Evolutionary conservation across 2,888 invertebrate species (phyloP).

Genomic region (Drosophila austrosaltans): DNA sequence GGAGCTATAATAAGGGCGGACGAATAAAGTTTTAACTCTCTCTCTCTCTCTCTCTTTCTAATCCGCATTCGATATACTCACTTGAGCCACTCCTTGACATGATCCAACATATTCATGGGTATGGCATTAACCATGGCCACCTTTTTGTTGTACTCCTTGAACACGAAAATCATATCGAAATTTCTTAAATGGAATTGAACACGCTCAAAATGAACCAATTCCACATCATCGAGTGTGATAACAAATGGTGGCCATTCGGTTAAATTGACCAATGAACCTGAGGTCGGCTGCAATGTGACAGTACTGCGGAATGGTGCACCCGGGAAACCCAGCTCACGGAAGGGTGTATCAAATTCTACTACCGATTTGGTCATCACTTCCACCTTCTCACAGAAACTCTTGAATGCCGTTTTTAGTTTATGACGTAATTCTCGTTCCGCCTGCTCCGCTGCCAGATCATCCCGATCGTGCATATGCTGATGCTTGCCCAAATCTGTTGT

Average conservation of each 20-base stretch:
- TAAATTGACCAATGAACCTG: constrained; percentile 97
- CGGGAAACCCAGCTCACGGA: constrained; percentile 98
- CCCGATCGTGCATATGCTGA: constrained; percentile 99
- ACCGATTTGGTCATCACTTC: constrained; percentile 98
- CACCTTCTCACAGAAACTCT: constrained; percentile 98
- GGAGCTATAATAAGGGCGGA: constrained; percentile 86
- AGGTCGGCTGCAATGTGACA: constrained; percentile 97
- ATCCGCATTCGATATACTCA: constrained; percentile 84
- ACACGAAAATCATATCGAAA: constrained; percentile 99
- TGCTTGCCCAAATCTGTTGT: constrained; percentile 99
- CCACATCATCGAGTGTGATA: constrained; percentile 98
- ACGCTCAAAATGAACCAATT: constrained; percentile 99
- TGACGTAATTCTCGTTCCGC: constrained; percentile 98
- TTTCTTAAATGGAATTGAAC: constrained; percentile 99
- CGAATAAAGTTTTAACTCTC: not conserved
- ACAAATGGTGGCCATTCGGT: constrained; percentile 99
- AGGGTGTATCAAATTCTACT: constrained; percentile 99
- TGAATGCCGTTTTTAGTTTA: constrained; percentile 98
- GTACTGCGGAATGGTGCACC: constrained; percentile 99
- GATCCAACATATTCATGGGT: constrained; percentile 99
- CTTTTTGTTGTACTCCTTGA: constrained; percentile 98
- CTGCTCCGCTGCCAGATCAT: constrained; percentile 99
- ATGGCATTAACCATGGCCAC: constrained; percentile 99
- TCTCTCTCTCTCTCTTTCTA: not conserved
- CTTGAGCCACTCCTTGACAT: constrained; percentile 99